A percentile compares a stretch with the other conserved stretches of the same genome.
phyloP scores from a whole-genome alignment of 2,113 vertebrate genomes.

The Cervus canadensis region DNA sequence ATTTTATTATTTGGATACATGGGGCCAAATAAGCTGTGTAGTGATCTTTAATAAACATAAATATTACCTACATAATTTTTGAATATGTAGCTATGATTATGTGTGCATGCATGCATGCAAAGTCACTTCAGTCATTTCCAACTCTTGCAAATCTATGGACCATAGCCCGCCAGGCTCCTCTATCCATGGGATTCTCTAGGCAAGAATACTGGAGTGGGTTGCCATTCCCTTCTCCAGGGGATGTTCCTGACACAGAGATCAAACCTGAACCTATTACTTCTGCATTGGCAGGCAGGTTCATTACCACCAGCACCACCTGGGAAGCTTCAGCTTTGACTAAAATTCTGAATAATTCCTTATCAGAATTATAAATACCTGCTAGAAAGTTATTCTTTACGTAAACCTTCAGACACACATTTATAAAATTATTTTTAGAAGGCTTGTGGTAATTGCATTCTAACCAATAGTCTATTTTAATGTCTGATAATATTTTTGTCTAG shows the following conservation, averaged over 20 bases:
- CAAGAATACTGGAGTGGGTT: neutral
- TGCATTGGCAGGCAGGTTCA: neutral
- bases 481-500: neutral
- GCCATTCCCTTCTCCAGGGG: neutral
- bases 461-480: neutral
- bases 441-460: neutral
- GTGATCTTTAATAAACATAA: neutral
- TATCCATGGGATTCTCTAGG: neutral
- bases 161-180: rapidly evolving
- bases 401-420: neutral
- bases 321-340: neutral
- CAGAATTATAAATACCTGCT: neutral
- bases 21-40: neutral
- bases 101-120: neutral
- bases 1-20: neutral
- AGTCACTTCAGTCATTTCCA: neutral
- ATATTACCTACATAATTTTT: neutral
- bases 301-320: neutral
- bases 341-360: neutral
- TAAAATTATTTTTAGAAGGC: neutral
- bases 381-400: neutral
- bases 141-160: neutral
- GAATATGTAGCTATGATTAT: neutral
- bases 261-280: neutral
- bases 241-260: neutral